Evolutionary conservation across 2,113 vertebrate species (phyloP), one percentile per base, ranked within the genome.

Genomic region (Centrocercus urophasianus): DNA sequence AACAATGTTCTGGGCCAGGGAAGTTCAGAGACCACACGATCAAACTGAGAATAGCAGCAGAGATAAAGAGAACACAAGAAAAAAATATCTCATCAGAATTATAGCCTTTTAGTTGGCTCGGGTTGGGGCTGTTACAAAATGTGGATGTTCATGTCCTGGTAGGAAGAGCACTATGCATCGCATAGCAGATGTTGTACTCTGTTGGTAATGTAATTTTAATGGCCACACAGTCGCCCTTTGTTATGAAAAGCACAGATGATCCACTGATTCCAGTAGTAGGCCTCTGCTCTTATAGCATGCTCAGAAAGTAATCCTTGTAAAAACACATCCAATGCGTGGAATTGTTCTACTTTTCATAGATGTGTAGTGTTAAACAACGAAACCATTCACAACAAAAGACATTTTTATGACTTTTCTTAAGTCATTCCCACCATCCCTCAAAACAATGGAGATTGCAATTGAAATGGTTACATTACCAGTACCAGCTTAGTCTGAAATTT

Each of bases 271-370:
- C 78, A 47, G 7, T 57, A 88, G 63, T 38, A 75, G 59, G 43
- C 43, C 60, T 79, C 74, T 87, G 60, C 93, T 83, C 91, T 85
- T 78, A 69, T 56, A 75, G 80, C 91, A 72, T 65, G 89, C 75
- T 92, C 28, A 42, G 94, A 95, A 95, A 93, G 56, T 32, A 73
- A 94, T 64, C 61, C 59, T 94, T 86, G 82, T 65, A 87, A 90
- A 17, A 75, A 91, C 82, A 61, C 28, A 20, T 88, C 57, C 57
- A 38, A 70, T 64, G 72, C 89, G 74, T 42, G 63, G 59, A 87
- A 87, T 94, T 91, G 77, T 92, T 91, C 80, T 83, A 28, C 32
- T 52, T 78, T 86, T 77, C 28, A 8, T 92, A 79, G 95, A 88
- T 91, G 85, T 76, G 36, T 13, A 92, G 67, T 79, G 76, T 85